A percentile compares a stretch with the other conserved stretches of the same genome.
Evolutionary conservation across 2,113 vertebrate species (phyloP).

Genomic region (Cynocephalus volans): DNA sequence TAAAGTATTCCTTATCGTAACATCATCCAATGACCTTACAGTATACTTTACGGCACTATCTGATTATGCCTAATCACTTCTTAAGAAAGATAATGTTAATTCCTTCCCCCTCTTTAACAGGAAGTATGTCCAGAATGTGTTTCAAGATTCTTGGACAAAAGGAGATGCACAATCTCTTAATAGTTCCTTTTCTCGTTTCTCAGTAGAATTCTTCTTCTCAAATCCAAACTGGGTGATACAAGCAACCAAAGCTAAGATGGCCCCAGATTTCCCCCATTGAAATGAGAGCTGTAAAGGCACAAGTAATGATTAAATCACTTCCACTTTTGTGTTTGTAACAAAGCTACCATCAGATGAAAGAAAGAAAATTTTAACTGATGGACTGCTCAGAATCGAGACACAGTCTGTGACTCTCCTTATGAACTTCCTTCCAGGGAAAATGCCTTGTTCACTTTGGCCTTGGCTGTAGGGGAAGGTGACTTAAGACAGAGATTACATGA

Average conservation of each 20-base stretch:
- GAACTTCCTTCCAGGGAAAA: background rate
- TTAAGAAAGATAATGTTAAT: conserved; percentile 36
- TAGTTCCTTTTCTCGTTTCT: background rate
- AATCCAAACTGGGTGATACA: background rate
- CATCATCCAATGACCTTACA: background rate
- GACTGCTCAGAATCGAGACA: background rate
- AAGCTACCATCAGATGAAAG: background rate
- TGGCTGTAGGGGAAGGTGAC: background rate
- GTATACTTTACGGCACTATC: background rate
- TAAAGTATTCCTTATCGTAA: background rate
- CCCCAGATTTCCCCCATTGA: background rate
- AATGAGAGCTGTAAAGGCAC: background rate
- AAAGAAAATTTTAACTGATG: background rate
- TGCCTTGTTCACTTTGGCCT: background rate
- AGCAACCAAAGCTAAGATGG: background rate
- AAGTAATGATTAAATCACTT: background rate
- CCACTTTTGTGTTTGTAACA: background rate
- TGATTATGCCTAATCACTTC: background rate
- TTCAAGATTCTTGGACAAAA: conserved; percentile 26
- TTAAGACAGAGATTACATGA: conserved; percentile 15
- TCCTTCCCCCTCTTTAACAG: background rate
- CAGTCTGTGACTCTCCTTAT: background rate
- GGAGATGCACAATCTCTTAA: background rate
- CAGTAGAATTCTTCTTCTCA: background rate
- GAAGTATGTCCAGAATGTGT: background rate